Evolutionary conservation across 1,140 invertebrate genomes (phyloP).

Genomic region (Dolichoris vasculosae): DNA sequence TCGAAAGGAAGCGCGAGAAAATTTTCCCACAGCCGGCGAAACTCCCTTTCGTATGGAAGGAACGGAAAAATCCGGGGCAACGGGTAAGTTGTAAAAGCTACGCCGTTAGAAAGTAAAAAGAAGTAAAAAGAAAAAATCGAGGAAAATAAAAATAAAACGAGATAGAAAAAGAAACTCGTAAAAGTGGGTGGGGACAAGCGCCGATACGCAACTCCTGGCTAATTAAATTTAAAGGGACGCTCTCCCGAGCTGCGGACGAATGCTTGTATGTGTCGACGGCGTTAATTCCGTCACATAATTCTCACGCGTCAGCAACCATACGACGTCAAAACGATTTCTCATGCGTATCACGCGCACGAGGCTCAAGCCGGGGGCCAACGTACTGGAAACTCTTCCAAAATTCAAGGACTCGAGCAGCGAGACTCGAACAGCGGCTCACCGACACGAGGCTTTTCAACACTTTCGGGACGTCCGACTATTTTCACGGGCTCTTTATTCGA

Average conservation of each 20-base stretch:
- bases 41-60: too few relatives aligned
- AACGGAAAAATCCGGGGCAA: too few relatives aligned
- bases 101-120: too few relatives aligned
- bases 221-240: conserved; percentile 48
- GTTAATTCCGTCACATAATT: conserved; percentile 49
- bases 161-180: not conserved
- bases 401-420: too few relatives aligned
- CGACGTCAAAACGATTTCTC: conserved; percentile 32
- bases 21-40: too few relatives aligned
- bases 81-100: too few relatives aligned
- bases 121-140: too few relatives aligned
- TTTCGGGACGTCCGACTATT: not conserved
- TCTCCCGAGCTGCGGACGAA: not conserved
- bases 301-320: conserved; percentile 32
- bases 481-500: not conserved
- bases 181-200: not conserved
- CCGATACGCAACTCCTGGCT: not conserved
- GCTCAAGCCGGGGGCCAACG: not conserved
- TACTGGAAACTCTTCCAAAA: conserved; percentile 43
- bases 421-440: too few relatives aligned
- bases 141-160: too few relatives aligned
- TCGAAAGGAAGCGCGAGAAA: too few relatives aligned
- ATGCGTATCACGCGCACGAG: conserved; percentile 41
- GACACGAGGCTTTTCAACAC: conserved; percentile 25
- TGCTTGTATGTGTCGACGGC: conserved; percentile 4